Conservation (phyloP, 2,888 invertebrate species). For the Drosophila anomalata region DNA sequence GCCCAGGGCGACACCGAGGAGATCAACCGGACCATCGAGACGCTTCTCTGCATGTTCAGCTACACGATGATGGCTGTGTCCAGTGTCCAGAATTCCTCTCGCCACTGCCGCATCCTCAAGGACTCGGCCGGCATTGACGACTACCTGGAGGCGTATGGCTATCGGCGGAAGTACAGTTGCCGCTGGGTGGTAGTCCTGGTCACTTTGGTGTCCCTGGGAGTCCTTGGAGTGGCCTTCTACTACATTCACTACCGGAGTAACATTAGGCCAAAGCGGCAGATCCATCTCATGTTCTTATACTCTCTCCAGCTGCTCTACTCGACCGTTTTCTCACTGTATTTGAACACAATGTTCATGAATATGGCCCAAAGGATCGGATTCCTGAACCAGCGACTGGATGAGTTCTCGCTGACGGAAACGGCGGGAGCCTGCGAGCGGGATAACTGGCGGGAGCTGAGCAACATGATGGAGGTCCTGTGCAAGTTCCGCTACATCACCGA, state of each 20-base stretch:
- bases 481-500: conserved; percentile 77
- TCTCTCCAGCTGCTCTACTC: conserved; percentile 68
- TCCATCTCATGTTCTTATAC: conserved; percentile 61
- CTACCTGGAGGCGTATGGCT: conserved; percentile 61
- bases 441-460: conserved; percentile 74
- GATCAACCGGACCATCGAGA: conserved; percentile 77
- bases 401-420: conserved; percentile 45
- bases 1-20: conserved; percentile 72
- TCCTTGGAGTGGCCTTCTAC: conserved; percentile 67
- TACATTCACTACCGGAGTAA: conserved; percentile 63
- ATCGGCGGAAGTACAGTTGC: conserved; percentile 54
- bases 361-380: conserved; percentile 66
- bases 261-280: conserved; percentile 42
- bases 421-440: conserved; percentile 34
- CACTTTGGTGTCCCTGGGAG: conserved; percentile 33
- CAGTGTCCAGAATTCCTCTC: conserved; percentile 58
- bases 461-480: conserved; percentile 76
- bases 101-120: conserved; percentile 63
- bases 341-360: conserved; percentile 64
- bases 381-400: conserved; percentile 61
- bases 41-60: conserved; percentile 72
- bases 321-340: conserved; percentile 65
- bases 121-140: conserved; percentile 72
- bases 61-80: conserved; percentile 70
- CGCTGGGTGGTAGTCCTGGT: conserved; percentile 45